Base-by-base conservation (phyloP, 1,140 invertebrate species). In the Drosophila tsacasi region DNA sequence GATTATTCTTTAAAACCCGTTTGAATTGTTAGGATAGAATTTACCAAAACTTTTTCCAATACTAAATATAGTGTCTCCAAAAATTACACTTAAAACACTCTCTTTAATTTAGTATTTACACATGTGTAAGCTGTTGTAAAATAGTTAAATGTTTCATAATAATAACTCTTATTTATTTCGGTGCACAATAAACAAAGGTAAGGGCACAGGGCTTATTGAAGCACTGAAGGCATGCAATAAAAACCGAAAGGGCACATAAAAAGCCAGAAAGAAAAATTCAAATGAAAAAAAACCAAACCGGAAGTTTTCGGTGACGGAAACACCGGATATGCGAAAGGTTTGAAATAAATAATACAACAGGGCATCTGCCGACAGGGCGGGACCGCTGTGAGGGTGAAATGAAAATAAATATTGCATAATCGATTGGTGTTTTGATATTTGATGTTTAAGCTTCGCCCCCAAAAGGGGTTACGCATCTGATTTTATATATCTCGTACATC, bases 191-290 rank as follows among this genome's bases (percentile, higher is more conserved):
- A 54, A 35, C 27, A 25, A 54, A 49, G 35, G 55, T n/a, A 47
- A 23, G 4, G 32, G 21, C 32, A 37, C 21, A 23, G 1, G 21
- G 27, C 27, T 65, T 65, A 59, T 64, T 59, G 47, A 75, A 74
- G 58, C 72, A 76, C 32, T 52, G 39, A 77, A 50, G 65, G 65
- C 65, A 77, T 60, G 39, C 71, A 83, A 83, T 76, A 80, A 76
- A 83, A 73, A 39, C 35, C 54, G 23, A 30, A 46, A 37, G 7
- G 19, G n/a, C 17, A 62, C 9, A 63, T 44, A 79, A 83, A 50
- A 44, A 27, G 12, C 50, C 66, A 60, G 62, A 39, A 30, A 27
- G 67, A 17, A 47, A 69, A 47, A 63, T 50, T 44, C 9, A 50
- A 27, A 71, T 76, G 57, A 30, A 76, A 65, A 78, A 55, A 32